These are phyloP conservation scores for Panthera uncia DNA, from an alignment of 2,113 vertebrate genomes.

Conservation along the genomic window DNA sequence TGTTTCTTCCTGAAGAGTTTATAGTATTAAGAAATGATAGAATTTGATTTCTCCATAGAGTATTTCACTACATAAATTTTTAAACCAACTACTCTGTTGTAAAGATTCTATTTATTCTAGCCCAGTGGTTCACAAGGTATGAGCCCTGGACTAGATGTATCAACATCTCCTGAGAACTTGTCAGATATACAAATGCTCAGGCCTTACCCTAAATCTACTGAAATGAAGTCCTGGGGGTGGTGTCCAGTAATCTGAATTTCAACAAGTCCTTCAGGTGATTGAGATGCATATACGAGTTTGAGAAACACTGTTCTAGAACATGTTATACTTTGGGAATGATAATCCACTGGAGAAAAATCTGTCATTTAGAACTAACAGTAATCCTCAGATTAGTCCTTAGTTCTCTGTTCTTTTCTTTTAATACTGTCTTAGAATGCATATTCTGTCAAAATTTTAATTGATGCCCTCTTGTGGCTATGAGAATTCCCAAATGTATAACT, in stretches of 20 bases:
- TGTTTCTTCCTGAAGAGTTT: background rate
- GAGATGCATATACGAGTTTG: background rate
- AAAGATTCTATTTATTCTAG: background rate
- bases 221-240: background rate
- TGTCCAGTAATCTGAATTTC: background rate
- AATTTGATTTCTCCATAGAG: background rate
- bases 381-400: background rate
- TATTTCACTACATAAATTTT: background rate
- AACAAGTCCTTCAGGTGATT: background rate
- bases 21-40: background rate
- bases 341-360: background rate
- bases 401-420: background rate
- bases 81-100: background rate
- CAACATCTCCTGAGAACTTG: background rate
- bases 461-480: constrained; percentile 56
- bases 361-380: background rate
- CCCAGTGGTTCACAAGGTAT: background rate
- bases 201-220: background rate
- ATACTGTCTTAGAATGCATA: background rate
- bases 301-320: background rate
- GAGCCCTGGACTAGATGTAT: background rate
- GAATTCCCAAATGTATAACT: constrained; percentile 9
- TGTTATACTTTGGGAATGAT: background rate
- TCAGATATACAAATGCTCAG: background rate
- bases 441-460: constrained; percentile 12